Percentiles rank a stretch among this genome's conserved stretches.
These are phyloP conservation scores for Choristoneura fumiferana DNA, from an alignment of 1,140 invertebrate genomes.

Conservation along the genomic window DNA sequence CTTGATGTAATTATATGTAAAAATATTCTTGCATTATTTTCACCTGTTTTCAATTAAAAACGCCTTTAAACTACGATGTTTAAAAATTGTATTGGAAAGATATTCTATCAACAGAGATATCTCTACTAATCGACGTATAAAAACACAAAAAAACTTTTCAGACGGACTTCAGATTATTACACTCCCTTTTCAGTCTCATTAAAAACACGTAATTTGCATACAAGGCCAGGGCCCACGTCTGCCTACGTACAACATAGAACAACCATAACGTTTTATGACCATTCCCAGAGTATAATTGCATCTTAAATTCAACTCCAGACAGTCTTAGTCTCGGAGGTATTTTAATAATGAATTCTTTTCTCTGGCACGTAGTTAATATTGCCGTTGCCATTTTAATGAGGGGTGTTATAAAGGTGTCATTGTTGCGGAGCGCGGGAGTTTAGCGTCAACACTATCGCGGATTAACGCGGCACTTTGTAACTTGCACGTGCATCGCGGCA, in stretches of 20 bases:
- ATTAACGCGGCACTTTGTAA: constrained; percentile 40
- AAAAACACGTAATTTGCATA: constrained; percentile 41
- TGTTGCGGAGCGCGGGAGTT: constrained; percentile 34
- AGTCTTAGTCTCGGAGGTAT: constrained; percentile 52
- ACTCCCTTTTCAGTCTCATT: constrained; percentile 30
- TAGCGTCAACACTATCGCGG: constrained; percentile 53
- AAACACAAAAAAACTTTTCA: not conserved
- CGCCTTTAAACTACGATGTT: no score
- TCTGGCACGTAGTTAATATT: constrained; percentile 53
- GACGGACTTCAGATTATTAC: constrained; percentile 21
- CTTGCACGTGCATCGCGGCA: constrained; percentile 34
- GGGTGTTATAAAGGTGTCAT: constrained; percentile 51
- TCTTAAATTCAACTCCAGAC: constrained; percentile 60
- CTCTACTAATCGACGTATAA: not conserved
- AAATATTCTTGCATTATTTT: no score
- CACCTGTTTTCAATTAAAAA: no score
- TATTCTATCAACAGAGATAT: no score
- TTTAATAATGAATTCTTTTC: constrained; percentile 68
- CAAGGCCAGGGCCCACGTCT: not conserved
- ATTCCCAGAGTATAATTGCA: constrained; percentile 28
- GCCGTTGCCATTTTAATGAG: constrained; percentile 47
- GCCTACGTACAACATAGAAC: not conserved
- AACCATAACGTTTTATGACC: constrained; percentile 11
- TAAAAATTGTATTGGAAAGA: no score
- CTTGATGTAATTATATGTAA: no score